Evolutionary conservation across 2,797 vertebrate species (phyloP).

Genomic region (Sebastiscus albofasciatus): DNA sequence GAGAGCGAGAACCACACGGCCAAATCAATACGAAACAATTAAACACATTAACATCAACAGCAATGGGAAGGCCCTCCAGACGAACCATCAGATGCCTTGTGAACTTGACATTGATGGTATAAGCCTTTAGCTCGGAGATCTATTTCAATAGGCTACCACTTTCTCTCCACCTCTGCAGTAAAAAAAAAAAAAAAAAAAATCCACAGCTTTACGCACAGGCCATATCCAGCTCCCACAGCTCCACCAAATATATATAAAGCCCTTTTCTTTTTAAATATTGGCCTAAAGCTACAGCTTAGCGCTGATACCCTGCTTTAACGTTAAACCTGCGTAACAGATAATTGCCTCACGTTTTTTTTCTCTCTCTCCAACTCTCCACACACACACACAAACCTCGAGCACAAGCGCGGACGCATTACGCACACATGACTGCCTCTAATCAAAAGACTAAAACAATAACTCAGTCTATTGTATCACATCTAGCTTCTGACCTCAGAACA

Average conservation of each 20-base stretch:
- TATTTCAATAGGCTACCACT: slow-evolving; percentile 75
- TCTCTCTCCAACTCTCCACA: slow-evolving; percentile 52
- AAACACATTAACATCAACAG: slow-evolving; percentile 85
- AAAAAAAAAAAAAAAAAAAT: slow-evolving; percentile 29
- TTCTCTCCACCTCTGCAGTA: slow-evolving; percentile 78
- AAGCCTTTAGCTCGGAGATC: slow-evolving; percentile 73
- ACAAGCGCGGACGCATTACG: slow-evolving; percentile 62
- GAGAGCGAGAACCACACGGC: slow-evolving; percentile 68
- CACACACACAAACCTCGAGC: slow-evolving; percentile 24
- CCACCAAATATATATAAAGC: slow-evolving; percentile 55
- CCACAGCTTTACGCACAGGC: slow-evolving; percentile 71
- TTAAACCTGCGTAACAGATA: slow-evolving; percentile 77
- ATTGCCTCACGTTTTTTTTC: slow-evolving; percentile 64
- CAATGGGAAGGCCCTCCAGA: slow-evolving; percentile 66
- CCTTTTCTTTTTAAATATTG: slow-evolving; percentile 77
- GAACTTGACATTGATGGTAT: slow-evolving; percentile 80
- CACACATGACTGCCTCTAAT: slow-evolving; percentile 78
- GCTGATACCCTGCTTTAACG: slow-evolving; percentile 75
- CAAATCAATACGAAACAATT: slow-evolving; percentile 86
- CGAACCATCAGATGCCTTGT: slow-evolving; percentile 76
- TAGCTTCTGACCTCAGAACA: slow-evolving; percentile 79
- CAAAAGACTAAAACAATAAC: slow-evolving; percentile 84
- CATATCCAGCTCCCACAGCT: slow-evolving; percentile 67
- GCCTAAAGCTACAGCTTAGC: slow-evolving; percentile 76
- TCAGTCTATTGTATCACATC: slow-evolving; percentile 77